phyloP scores from a whole-genome alignment of 2,797 vertebrate species.

The Heteromormyrus szaboi region DNA sequence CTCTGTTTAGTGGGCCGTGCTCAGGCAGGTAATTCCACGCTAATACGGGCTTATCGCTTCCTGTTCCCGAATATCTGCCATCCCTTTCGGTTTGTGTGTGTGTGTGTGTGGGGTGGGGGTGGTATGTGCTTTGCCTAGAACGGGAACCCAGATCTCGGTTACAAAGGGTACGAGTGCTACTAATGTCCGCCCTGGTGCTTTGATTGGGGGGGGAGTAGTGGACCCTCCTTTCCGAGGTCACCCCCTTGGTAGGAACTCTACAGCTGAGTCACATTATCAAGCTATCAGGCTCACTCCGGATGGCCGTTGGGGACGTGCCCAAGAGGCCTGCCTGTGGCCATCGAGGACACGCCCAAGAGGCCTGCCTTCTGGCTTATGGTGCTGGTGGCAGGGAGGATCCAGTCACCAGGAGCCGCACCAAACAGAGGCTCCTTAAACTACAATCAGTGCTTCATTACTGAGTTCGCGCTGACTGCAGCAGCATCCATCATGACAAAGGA shows the following conservation, averaged over 20 bases:
- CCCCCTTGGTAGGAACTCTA: background rate
- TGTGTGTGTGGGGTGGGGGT: background rate
- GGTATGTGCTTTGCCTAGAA: background rate
- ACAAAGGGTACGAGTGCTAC: background rate
- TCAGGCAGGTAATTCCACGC: conserved; percentile 25
- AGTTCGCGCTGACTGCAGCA: background rate
- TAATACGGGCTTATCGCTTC: conserved; percentile 27
- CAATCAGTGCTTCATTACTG: background rate
- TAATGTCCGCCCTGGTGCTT: background rate
- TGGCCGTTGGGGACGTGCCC: background rate
- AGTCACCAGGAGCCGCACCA: background rate
- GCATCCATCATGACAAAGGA: too few species aligned
- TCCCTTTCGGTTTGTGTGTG: background rate
- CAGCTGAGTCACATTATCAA: background rate
- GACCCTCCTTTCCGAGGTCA: background rate
- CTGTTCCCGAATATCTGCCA: background rate
- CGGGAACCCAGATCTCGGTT: background rate
- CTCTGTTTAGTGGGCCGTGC: conserved; percentile 32
- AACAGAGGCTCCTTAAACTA: background rate
- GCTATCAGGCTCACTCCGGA: background rate
- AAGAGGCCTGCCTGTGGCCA: background rate
- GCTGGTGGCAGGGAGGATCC: background rate
- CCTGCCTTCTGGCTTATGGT: background rate
- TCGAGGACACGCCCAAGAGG: background rate
- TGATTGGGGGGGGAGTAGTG: background rate